A percentile compares a stretch with the other conserved stretches of the same genome.
phyloP scores from a whole-genome alignment of 2,797 vertebrate species.

The Enteromius afrohamiltoni region DNA sequence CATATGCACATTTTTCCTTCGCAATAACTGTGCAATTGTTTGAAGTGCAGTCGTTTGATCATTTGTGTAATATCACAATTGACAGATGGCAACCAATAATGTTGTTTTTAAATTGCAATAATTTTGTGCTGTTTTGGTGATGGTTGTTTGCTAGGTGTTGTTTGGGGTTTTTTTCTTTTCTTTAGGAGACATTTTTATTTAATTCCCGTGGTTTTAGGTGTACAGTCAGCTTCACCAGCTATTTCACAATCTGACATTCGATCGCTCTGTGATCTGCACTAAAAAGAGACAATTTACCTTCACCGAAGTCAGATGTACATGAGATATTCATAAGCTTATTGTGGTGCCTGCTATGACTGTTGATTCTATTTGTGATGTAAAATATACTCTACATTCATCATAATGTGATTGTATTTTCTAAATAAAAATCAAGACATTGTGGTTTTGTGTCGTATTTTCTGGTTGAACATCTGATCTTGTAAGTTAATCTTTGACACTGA shows the following conservation, averaged over 20 bases:
- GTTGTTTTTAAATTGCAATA: slow-evolving; percentile 47
- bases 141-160: slow-evolving; percentile 23
- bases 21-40: slow-evolving; percentile 7
- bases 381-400: slow-evolving; percentile 51
- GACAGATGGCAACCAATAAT: slow-evolving; percentile 11
- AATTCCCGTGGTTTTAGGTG: slow-evolving; percentile 38
- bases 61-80: slow-evolving; percentile 26
- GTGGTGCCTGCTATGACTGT: slow-evolving; percentile 41
- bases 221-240: slow-evolving; percentile 64
- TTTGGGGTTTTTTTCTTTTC: neutral
- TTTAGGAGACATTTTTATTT: slow-evolving; percentile 4
- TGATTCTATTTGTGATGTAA: slow-evolving; percentile 56
- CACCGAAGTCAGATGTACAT: neutral
- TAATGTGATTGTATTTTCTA: slow-evolving; percentile 67
- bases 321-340: slow-evolving; percentile 3
- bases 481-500: neutral
- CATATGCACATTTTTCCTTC: slow-evolving; percentile 15
- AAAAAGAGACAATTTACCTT: slow-evolving; percentile 21
- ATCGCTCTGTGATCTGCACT: slow-evolving; percentile 55
- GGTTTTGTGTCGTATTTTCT: neutral
- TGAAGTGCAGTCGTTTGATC: neutral
- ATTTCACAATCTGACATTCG: slow-evolving; percentile 54
- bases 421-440: slow-evolving; percentile 58
- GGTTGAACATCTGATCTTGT: neutral
- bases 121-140: slow-evolving; percentile 7